Evolutionary conservation across 2,113 vertebrate species (phyloP).

Genomic region (Stegostoma tigrinum): DNA sequence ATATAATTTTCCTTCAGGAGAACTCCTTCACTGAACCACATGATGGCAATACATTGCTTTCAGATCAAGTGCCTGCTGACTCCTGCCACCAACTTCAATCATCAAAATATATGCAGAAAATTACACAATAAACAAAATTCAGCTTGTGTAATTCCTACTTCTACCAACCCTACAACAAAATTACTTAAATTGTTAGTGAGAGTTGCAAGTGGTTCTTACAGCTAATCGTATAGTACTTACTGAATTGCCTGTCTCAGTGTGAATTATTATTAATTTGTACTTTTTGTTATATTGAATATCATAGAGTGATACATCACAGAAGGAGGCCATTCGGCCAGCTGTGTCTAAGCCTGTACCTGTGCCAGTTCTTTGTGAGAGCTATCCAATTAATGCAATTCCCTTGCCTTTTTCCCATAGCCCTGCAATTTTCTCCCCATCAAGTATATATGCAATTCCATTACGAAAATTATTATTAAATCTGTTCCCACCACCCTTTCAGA

Average conservation of each 20-base stretch:
- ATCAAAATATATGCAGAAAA: conserved; percentile 63
- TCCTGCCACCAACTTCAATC: conserved; percentile 55
- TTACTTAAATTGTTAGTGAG: conserved; percentile 65
- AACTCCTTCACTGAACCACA: conserved; percentile 39
- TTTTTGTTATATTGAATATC: not conserved
- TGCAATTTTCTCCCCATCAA: conserved; percentile 1
- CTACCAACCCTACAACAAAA: conserved; percentile 62
- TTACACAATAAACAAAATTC: conserved; percentile 62
- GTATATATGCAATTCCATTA: not conserved
- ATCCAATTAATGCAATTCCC: not conserved
- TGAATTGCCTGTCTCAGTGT: conserved; percentile 48
- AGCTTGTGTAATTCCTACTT: conserved; percentile 61
- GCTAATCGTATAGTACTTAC: conserved; percentile 52
- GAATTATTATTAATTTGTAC: conserved; percentile 38
- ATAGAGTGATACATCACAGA: not conserved
- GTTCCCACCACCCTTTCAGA: not conserved
- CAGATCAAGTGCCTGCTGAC: conserved; percentile 48
- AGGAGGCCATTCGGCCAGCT: not conserved
- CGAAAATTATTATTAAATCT: not conserved
- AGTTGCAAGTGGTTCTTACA: conserved; percentile 57
- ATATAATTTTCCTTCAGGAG: conserved; percentile 33
- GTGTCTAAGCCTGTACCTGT: not conserved
- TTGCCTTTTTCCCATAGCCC: not conserved
- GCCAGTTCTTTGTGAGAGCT: not conserved
- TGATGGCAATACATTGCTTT: conserved; percentile 46